phyloP scores from a whole-genome alignment of 53 echinoderm and acorn worm species.

The Holothuria leucospilota region DNA sequence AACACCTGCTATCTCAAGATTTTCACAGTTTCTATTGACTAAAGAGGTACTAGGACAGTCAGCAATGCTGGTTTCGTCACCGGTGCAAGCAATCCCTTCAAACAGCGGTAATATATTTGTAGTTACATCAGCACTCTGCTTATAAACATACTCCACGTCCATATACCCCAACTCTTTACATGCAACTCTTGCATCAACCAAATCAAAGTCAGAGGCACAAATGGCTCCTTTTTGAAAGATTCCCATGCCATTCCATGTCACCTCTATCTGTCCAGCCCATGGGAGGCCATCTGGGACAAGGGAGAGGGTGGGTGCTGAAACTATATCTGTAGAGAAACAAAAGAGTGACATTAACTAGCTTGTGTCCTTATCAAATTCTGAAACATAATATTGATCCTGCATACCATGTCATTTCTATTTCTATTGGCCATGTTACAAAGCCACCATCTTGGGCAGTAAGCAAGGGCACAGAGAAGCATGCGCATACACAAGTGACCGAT shows the following conservation, averaged over 20 bases:
- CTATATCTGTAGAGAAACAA: too few species aligned
- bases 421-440: too few species aligned
- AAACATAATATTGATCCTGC: too few species aligned
- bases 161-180: constrained; percentile 11
- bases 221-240: constrained; percentile 10
- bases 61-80: background rate
- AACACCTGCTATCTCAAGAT: background rate
- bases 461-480: too few species aligned
- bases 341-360: too few species aligned
- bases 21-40: constrained; percentile 16
- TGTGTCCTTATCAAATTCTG: too few species aligned
- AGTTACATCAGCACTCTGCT: background rate
- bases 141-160: background rate
- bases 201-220: constrained; percentile 5
- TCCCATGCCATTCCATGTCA: constrained; percentile 15
- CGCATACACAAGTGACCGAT: too few species aligned
- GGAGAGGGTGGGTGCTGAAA: too few species aligned
- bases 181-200: constrained; percentile 2
- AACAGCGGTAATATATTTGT: background rate
- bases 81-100: background rate
- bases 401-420: too few species aligned
- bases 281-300: constrained; percentile 20
- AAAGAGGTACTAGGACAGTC: background rate
- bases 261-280: constrained; percentile 8
- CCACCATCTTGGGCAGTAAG: too few species aligned